phyloP scores from a whole-genome alignment of 2,797 vertebrate species.

The Sarcophilus harrisii region DNA sequence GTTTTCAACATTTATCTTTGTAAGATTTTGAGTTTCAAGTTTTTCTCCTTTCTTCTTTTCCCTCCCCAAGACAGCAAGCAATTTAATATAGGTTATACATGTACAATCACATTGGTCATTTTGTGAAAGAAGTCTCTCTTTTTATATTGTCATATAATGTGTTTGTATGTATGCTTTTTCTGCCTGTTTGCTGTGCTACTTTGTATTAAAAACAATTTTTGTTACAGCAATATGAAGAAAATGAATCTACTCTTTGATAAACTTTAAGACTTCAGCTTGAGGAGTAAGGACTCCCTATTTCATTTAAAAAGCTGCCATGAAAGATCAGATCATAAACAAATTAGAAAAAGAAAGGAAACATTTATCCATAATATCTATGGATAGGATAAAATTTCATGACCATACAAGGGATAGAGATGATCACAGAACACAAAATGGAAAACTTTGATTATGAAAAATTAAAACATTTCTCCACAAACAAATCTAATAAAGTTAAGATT shows the following conservation, averaged over 20 bases:
- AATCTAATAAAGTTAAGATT: not conserved
- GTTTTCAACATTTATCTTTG: no score
- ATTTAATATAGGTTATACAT: no score
- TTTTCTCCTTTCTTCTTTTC: no score
- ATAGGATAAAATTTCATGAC: not conserved
- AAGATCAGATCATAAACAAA: not conserved
- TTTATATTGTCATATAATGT: no score
- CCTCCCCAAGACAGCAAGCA: no score
- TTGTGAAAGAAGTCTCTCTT: no score
- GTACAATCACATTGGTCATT: no score
- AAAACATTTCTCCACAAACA: not conserved
- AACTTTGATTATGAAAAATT: not conserved
- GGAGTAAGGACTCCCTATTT: not conserved
- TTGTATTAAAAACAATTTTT: not conserved
- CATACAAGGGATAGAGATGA: not conserved
- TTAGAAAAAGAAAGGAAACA: not conserved
- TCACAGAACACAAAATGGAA: not conserved
- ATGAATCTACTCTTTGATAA: not conserved
- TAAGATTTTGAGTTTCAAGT: no score
- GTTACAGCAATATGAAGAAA: not conserved
- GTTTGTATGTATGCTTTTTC: no score
- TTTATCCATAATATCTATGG: not conserved
- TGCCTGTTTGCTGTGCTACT: no score
- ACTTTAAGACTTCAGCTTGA: not conserved
- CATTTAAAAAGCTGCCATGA: not conserved